Conservation (phyloP, 2,797 vertebrate species). For the Myripristis murdjan region DNA sequence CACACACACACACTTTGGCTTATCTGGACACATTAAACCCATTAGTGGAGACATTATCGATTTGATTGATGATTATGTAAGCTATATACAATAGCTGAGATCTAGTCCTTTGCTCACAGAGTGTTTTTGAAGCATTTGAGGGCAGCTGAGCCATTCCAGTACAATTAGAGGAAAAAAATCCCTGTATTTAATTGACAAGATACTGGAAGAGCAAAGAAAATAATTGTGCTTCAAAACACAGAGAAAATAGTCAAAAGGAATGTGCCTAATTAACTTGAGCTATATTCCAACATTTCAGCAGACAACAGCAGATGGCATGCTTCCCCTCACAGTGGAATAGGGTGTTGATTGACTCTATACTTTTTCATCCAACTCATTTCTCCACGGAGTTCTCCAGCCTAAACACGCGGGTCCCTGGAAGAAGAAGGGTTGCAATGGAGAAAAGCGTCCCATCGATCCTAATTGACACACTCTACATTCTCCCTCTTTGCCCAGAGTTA, state of each 20-base stretch:
- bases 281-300: conserved; percentile 21
- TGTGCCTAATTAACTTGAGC: conserved; percentile 56
- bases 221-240: conserved; percentile 15
- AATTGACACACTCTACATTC: no score
- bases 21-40: conserved; percentile 63
- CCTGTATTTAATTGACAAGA: conserved; percentile 25
- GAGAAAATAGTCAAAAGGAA: conserved; percentile 23
- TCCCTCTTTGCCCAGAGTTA: no score
- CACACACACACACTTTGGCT: conserved; percentile 6
- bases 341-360: conserved; percentile 62
- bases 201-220: conserved; percentile 20
- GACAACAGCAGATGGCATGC: conserved; percentile 66
- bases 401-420: background rate
- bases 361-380: conserved; percentile 11
- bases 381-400: conserved; percentile 2
- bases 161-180: conserved; percentile 34
- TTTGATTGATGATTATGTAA: conserved; percentile 46
- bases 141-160: conserved; percentile 17
- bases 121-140: conserved; percentile 34
- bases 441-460: no score
- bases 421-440: no score
- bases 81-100: conserved; percentile 27
- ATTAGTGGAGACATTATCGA: conserved; percentile 61
- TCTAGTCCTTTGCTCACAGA: conserved; percentile 24
- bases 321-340: conserved; percentile 34